These are phyloP conservation scores for Paradisaea rubra DNA, from an alignment of 2,113 vertebrate genomes.

Conservation along the genomic window DNA sequence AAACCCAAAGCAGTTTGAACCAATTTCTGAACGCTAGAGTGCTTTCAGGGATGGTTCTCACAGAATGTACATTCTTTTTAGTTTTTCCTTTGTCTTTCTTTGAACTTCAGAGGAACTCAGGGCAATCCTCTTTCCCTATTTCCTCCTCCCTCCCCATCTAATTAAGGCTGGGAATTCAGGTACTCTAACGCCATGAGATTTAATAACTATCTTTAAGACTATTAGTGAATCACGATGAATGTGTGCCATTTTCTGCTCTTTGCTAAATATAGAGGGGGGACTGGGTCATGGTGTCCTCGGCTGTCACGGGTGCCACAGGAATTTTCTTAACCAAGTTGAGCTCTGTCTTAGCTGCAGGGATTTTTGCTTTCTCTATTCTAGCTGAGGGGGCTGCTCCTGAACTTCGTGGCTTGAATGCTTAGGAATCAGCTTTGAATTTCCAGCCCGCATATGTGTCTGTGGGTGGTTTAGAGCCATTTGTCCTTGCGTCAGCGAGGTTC, in stretches of 20 bases:
- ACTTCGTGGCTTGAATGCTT: background rate
- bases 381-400: background rate
- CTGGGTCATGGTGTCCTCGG: background rate
- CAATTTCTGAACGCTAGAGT: background rate
- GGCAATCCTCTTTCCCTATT: background rate
- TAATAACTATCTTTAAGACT: background rate
- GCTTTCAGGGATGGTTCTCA: background rate
- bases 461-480: background rate
- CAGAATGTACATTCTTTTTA: background rate
- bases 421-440: background rate
- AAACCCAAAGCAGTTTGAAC: background rate
- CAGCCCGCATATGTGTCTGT: background rate
- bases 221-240: background rate
- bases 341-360: background rate
- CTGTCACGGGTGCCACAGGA: background rate
- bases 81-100: background rate
- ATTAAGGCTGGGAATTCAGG: background rate
- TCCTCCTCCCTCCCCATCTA: background rate
- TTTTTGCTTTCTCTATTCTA: background rate
- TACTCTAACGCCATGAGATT: background rate
- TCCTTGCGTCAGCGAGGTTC: rapidly evolving
- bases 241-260: background rate
- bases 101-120: background rate
- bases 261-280: background rate
- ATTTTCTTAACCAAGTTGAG: background rate